phyloP scores from a whole-genome alignment of 2,113 vertebrate species.

The Galeopterus variegatus region DNA sequence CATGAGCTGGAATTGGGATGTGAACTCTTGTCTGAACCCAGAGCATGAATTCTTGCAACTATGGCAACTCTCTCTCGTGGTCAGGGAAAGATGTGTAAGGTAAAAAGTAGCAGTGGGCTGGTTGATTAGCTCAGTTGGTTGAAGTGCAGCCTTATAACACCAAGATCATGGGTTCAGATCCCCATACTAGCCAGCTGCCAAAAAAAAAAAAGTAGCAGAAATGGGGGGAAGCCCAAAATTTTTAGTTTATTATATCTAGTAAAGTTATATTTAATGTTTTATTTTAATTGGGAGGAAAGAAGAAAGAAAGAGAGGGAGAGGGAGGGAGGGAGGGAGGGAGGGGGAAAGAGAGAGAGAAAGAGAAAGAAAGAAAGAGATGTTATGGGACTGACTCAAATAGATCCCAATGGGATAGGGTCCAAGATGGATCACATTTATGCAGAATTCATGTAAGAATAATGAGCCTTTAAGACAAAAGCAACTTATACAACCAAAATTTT shows the following conservation, averaged over 20 bases:
- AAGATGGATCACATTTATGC: neutral
- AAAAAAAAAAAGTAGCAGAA: constrained; percentile 11
- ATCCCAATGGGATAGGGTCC: neutral
- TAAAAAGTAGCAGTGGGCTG: constrained; percentile 1
- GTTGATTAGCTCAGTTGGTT: too few relatives aligned
- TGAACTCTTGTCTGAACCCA: neutral
- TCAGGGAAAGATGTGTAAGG: neutral
- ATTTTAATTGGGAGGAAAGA: constrained; percentile 8
- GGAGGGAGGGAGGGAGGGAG: too few relatives aligned
- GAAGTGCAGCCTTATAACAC: too few relatives aligned
- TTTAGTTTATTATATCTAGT: constrained; percentile 11
- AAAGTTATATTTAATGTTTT: neutral
- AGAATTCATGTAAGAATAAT: neutral
- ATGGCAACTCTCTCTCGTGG: neutral
- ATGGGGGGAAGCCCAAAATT: neutral
- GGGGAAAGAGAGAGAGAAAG: neutral
- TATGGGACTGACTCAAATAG: neutral
- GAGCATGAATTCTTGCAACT: neutral
- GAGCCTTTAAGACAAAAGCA: neutral
- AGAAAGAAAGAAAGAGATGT: neutral
- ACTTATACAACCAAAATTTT: neutral
- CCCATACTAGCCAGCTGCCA: too few relatives aligned
- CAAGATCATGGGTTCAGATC: too few relatives aligned
- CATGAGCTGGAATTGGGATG: neutral
- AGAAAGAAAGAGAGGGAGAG: neutral